Evolutionary conservation across 2,113 vertebrate species (phyloP), one percentile per base, ranked within the genome.

Genomic region (Galbula dea): DNA sequence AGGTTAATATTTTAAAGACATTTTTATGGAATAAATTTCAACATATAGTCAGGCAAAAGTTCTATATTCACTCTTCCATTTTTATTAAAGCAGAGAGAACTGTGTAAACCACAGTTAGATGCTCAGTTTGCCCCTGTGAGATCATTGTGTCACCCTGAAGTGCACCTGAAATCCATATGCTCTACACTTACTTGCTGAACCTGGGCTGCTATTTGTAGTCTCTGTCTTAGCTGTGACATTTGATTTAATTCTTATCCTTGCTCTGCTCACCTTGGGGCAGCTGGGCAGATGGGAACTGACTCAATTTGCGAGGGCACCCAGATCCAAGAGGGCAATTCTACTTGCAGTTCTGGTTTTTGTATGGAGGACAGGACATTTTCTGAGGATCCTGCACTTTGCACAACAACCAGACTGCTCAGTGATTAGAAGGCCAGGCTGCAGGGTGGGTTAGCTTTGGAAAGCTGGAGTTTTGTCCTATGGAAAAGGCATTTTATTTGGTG

Each of bases 321-420:
- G 39, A 4, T 14, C 10, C 10, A 6, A 1, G 4, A 27, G 26
- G 36, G 57, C 46, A 22, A 1, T 32, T 52, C 57, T 30, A 41
- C 36, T 32, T 7, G 0, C 13, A 5, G 10, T 6, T 18, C 15
- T 59, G 63, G 7, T 41, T 1, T 3, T 32, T 10, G 41, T 17
- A 27, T 5, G 37, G n/a, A 62, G 30, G 5, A 15, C 16, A n/a
- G n/a, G n/a, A n/a, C 32, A 2, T 26, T 66, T 62, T 72, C 10
- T 7, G 15, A 29, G 48, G 55, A 7, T 71, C 46, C 48, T 30
- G 30, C 21, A 1, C 41, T 61, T 17, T 4, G 26, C 6, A 24
- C 22, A 57, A 3, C n/a, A 37, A 3, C n/a, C 55, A 39, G 61
- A 5, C 29, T 32, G 16, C 36, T 61, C 26, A 3, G 36, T 12